Conservation (phyloP, 1,140 invertebrate genomes). For the Aethina tumida region DNA sequence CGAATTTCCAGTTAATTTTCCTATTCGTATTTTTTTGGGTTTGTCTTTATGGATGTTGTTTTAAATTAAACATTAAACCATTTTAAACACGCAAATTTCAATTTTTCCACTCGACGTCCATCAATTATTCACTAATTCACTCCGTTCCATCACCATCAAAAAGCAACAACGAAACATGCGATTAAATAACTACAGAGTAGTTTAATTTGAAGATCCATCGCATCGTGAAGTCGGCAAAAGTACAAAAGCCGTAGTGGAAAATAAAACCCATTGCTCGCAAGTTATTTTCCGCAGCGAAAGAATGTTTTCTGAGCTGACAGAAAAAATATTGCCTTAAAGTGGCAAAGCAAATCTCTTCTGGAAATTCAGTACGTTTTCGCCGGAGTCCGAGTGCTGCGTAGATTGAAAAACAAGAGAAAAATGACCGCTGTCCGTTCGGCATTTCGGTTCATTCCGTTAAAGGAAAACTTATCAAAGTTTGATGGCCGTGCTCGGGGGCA, state of each 20-base stretch:
- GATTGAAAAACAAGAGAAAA: conserved; percentile 42
- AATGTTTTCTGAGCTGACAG: too few relatives aligned
- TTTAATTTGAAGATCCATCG: too few relatives aligned
- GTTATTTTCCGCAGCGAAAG: too few relatives aligned
- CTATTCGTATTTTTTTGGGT: conserved; percentile 21
- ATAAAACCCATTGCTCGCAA: too few relatives aligned
- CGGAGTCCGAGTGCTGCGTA: conserved; percentile 25
- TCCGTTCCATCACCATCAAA: conserved; percentile 2
- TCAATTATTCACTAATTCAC: conserved; percentile 4
- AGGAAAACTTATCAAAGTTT: conserved; percentile 38
- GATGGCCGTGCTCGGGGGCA: conserved; percentile 28
- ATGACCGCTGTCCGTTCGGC: conserved; percentile 39
- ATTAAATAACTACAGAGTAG: too few relatives aligned
- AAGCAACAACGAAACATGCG: too few relatives aligned
- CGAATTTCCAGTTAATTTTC: too few relatives aligned
- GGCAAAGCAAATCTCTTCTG: neutral
- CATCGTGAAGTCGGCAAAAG: too few relatives aligned
- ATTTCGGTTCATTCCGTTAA: conserved; percentile 25
- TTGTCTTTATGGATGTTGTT: conserved; percentile 24
- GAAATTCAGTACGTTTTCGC: conserved; percentile 15
- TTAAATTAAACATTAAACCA: conserved; percentile 21
- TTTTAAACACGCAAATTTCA: neutral
- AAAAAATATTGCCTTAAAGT: neutral
- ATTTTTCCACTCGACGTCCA: conserved; percentile 7
- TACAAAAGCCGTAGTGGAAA: too few relatives aligned